These are phyloP conservation scores for Campoletis sonorensis DNA, from an alignment of 1,140 invertebrate genomes.

Conservation along the genomic window DNA sequence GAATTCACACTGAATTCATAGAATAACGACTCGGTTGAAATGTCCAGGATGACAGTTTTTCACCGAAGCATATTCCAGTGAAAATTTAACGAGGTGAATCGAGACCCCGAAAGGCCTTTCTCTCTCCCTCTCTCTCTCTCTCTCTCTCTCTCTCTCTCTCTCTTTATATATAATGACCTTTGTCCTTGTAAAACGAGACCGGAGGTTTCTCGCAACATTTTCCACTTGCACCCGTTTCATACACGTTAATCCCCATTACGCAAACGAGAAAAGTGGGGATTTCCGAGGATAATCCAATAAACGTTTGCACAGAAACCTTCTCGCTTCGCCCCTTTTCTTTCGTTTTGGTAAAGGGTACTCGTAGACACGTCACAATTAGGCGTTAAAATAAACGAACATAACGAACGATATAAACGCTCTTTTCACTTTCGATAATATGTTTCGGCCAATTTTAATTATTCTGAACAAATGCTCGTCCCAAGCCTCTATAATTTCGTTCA, in stretches of 20 bases:
- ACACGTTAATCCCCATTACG: constrained; percentile 32
- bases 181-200: neutral
- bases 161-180: neutral
- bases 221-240: neutral
- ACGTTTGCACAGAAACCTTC: neutral
- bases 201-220: neutral
- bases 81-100: neutral
- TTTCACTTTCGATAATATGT: too few relatives aligned
- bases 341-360: neutral
- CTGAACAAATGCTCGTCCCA: too few relatives aligned
- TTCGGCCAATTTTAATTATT: neutral
- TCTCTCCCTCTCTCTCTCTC: too few relatives aligned
- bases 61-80: neutral
- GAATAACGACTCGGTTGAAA: neutral
- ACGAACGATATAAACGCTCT: neutral
- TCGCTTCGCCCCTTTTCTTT: neutral
- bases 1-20: neutral
- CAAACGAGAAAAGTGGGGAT: constrained; percentile 37
- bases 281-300: constrained; percentile 32
- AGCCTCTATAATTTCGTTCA: too few relatives aligned
- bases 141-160: too few relatives aligned
- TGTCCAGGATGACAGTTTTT: neutral
- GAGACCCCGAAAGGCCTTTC: neutral
- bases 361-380: neutral
- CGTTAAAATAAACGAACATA: neutral